Percentiles rank a stretch among this genome's conserved stretches.
Conservation (phyloP, 2,888 invertebrate species). For the Zygaena filipendulae region DNA sequence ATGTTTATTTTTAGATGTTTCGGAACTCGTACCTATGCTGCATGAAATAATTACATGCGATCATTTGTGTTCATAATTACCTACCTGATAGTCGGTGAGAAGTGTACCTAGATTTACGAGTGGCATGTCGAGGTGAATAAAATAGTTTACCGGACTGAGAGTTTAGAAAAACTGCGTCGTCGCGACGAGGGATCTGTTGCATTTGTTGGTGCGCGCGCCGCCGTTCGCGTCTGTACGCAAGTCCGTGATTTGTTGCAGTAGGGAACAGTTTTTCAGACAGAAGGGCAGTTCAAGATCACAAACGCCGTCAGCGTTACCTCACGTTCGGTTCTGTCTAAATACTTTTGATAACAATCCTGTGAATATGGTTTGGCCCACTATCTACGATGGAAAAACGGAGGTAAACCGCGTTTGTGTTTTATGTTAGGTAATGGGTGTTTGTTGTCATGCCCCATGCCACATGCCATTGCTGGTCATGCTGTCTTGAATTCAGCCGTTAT, state of each 20-base stretch:
- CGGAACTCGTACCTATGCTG: slow-evolving; percentile 20
- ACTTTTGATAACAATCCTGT: slow-evolving; percentile 26
- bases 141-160: no score
- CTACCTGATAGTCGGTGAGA: no score
- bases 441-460: neutral
- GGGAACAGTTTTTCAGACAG: slow-evolving; percentile 48
- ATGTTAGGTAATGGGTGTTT: neutral
- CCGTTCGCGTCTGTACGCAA: slow-evolving; percentile 49
- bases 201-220: slow-evolving; percentile 59
- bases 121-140: no score
- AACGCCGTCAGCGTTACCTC: slow-evolving; percentile 40
- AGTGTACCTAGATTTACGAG: no score
- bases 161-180: no score
- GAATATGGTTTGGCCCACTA: slow-evolving; percentile 56
- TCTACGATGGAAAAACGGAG: slow-evolving; percentile 50
- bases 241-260: slow-evolving; percentile 39
- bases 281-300: slow-evolving; percentile 69
- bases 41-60: neutral
- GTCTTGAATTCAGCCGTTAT: no score
- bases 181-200: slow-evolving; percentile 24
- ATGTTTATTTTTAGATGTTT: slow-evolving; percentile 39
- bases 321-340: slow-evolving; percentile 33
- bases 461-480: no score
- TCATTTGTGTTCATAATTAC: no score
- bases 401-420: slow-evolving; percentile 21